Percentiles rank a stretch among this genome's conserved stretches.
These are phyloP conservation scores for Cerceris rybyensis DNA, from an alignment of 2,888 invertebrate genomes.

Conservation along the genomic window DNA sequence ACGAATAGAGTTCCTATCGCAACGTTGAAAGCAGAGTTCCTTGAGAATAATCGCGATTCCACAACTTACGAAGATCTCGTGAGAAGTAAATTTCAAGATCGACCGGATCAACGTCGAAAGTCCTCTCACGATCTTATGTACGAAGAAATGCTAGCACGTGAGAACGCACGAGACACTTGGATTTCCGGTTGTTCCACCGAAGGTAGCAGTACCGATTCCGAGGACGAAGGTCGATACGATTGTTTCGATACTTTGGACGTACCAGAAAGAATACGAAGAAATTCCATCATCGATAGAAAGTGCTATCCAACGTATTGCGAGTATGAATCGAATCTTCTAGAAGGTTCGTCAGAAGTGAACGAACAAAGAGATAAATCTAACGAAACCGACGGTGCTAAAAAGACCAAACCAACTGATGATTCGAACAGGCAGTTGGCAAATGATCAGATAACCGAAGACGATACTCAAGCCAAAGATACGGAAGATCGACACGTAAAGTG, in stretches of 20 bases:
- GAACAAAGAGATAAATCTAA: background rate
- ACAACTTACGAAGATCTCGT: constrained; percentile 50
- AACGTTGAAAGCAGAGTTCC: constrained; percentile 69
- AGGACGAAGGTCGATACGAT: constrained; percentile 44
- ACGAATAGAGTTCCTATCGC: constrained; percentile 68
- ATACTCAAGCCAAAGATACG: background rate
- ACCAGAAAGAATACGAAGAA: constrained; percentile 2
- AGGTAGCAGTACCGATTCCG: constrained; percentile 41
- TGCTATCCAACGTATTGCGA: background rate
- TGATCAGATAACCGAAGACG: background rate
- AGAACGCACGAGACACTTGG: constrained; percentile 63
- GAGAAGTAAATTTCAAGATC: constrained; percentile 64
- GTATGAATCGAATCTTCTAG: background rate
- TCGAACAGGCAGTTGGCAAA: background rate
- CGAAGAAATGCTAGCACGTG: constrained; percentile 66
- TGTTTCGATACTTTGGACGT: constrained; percentile 41
- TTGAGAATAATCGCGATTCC: constrained; percentile 48
- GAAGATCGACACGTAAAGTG: background rate
- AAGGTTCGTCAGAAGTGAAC: background rate
- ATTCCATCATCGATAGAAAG: background rate
- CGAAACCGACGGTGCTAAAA: background rate
- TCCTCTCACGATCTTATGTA: constrained; percentile 74
- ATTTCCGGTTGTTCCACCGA: constrained; percentile 2
- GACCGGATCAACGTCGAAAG: constrained; percentile 64
- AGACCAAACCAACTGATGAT: background rate